phyloP scores from a whole-genome alignment of 2,113 vertebrate genomes.

The Physeter macrocephalus region DNA sequence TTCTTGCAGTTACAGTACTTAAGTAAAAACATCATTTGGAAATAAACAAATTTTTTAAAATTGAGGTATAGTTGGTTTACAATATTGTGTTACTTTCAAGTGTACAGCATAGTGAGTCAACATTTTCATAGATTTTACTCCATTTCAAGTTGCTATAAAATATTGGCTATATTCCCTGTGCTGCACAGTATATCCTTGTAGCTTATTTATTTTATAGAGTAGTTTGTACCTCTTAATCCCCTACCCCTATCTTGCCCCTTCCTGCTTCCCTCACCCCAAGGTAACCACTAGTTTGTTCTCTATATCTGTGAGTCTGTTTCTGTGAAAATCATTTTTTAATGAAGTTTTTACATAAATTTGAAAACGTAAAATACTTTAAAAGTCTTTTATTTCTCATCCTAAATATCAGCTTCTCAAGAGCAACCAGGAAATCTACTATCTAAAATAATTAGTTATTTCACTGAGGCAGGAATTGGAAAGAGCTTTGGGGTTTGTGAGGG shows the following conservation, averaged over 20 bases:
- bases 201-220: neutral
- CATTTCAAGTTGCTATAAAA: neutral
- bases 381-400: neutral
- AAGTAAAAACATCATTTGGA: neutral
- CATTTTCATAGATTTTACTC: neutral
- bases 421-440: neutral
- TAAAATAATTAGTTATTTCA: constrained; percentile 31
- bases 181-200: neutral
- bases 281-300: neutral
- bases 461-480: neutral
- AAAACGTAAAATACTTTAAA: neutral
- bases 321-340: neutral
- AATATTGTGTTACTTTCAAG: neutral
- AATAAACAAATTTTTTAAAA: neutral
- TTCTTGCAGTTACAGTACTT: neutral
- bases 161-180: neutral
- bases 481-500: neutral
- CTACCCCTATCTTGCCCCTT: neutral
- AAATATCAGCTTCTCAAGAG: neutral
- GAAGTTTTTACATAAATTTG: neutral
- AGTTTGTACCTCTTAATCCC: neutral
- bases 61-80: neutral
- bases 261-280: neutral
- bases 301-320: neutral
- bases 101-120: neutral